Conservation (phyloP, 2,113 vertebrate species). For the Catharus minimus region DNA sequence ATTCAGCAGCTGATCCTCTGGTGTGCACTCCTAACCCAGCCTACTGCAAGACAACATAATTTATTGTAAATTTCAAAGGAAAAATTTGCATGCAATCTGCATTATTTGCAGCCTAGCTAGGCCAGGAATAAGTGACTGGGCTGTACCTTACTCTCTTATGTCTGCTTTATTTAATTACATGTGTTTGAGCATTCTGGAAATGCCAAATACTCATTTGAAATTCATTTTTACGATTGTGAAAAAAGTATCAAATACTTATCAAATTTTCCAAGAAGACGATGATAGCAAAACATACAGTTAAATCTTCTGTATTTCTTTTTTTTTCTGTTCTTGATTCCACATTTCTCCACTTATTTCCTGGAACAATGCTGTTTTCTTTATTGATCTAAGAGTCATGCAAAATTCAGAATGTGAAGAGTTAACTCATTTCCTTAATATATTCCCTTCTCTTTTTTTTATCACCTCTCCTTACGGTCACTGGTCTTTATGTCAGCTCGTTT, state of each 20-base stretch:
- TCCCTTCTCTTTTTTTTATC: constrained; percentile 30
- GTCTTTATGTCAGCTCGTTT: constrained; percentile 57
- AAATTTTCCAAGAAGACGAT: neutral
- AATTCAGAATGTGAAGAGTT: neutral
- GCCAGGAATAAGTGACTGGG: neutral
- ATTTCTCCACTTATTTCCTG: neutral
- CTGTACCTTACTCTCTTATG: neutral
- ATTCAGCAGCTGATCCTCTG: neutral
- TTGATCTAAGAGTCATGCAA: neutral
- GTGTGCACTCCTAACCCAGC: neutral
- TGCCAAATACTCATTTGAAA: neutral
- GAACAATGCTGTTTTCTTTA: neutral
- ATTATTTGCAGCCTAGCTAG: neutral
- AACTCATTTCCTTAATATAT: constrained; percentile 50
- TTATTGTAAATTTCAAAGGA: neutral
- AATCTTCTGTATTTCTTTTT: neutral
- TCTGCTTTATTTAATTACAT: rapidly evolving
- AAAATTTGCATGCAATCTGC: neutral
- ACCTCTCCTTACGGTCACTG: constrained; percentile 59
- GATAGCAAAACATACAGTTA: neutral
- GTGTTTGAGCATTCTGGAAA: neutral
- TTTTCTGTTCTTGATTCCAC: neutral
- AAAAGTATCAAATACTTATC: neutral
- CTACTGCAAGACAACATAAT: neutral
- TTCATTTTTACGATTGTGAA: neutral